Base-by-base conservation (phyloP, 2,797 vertebrate species). In the Podargus strigoides region DNA sequence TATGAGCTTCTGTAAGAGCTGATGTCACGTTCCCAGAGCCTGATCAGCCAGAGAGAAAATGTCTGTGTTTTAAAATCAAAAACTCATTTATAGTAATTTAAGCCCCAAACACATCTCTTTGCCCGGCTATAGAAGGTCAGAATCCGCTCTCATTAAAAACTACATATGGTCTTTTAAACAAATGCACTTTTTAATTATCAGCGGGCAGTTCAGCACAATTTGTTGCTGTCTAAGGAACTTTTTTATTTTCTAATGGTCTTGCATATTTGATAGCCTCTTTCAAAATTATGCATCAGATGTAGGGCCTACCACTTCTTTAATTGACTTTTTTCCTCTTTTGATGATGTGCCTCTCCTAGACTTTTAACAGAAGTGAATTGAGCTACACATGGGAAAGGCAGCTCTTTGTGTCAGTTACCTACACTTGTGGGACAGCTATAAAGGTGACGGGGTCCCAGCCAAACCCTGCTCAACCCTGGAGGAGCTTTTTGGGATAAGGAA, bases 121-220 rank as follows among this genome's bases (percentile, higher is more conserved):
- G 1, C 32, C 72, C 27, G 77, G 11, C 39, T 64, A 3, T 9
- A 53, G 84, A 89, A 94, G 89, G 81, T 92, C 88, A 84, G 30
- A 94, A 72, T 60, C 50, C 27, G 86, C 18, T 1, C 85, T 91
- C 66, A 59, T 87, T 89, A 92, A 53, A 49, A 76, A 28, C 42
- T 82, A 20, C 72, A 41, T 32, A 18, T 18, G 49, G 28, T 42
- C 73, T 91, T 87, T 81, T 78, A 49, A 90, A 73, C 56, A 90
- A 91, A 89, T 52, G 37, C 24, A 74, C n/a, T 87, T 75, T 58
- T 94, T 91, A 96, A 94, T 97, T 96, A 77, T 53, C 59, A 91
- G 53, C 63, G 77, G 66, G 52, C 59, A 75, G 63, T 90, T 85
- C 75, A 95, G 88, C 69, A 96, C 49, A 74, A 92, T 95, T 94